Base-by-base conservation (phyloP, 2,888 invertebrate species). In the Dryobota labecula region DNA sequence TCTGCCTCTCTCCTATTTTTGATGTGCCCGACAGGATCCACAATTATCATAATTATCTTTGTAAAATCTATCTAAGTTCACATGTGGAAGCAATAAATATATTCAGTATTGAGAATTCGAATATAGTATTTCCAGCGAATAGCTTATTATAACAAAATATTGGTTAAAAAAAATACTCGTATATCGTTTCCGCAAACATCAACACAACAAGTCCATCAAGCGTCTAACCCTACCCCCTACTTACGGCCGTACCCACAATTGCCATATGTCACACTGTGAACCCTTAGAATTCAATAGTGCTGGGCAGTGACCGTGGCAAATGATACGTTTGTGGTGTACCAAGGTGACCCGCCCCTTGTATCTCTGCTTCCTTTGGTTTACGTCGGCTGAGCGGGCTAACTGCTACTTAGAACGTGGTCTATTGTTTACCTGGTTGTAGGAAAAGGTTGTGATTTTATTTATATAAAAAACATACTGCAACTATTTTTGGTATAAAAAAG, bases 341-440 rank as follows among this genome's bases (percentile, higher is more conserved):
- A 61, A 61, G 15, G 76, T 84, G 84, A 84, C 77, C 86, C 87
- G 86, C 85, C 89, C 83, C 83, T 87, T 83, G 66, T 74, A 61
- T 74, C 71, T 74, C 43, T 56, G 70, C 69, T 90, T 91, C 91
- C 90, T 90, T 88, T 70, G 72, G 84, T 90, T 90, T 87, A 89
- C 90, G 89, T 84, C 81, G 77, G 75, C 82, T 89, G 90, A 85
- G 56, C 87, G 73, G 77, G 54, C 73, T 91, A 90, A 91, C 88
- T 87, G 89, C 89, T 84, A 86, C 85, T 84, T 84, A 76, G 49
- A 49, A 80, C 43, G 87, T 85, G 73, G 24, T 80, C 72, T 90
- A 83, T 84, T 87, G 77, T 76, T 68, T 77, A 73, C 49, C 30
- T 33, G 54, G 58, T 66, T 65, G 49, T 20, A 51, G 9, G 30